A percentile compares a stretch with the other conserved stretches of the same genome.
phyloP scores from a whole-genome alignment of 2,113 vertebrate genomes.

The Megaceryle maxima region DNA sequence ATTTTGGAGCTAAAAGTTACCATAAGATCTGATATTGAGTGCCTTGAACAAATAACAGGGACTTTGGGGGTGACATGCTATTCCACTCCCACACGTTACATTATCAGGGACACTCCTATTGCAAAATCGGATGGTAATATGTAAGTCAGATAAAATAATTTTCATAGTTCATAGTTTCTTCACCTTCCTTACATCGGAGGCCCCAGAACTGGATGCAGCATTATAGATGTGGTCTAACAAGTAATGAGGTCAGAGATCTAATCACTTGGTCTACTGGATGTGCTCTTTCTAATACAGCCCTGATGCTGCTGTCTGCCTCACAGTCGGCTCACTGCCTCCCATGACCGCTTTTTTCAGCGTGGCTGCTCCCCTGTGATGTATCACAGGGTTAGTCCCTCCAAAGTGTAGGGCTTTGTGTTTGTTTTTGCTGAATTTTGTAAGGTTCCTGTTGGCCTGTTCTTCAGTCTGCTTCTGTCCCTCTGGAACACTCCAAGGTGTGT shows the following conservation, averaged over 20 bases:
- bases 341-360: rapidly evolving
- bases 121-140: background rate
- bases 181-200: background rate
- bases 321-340: background rate
- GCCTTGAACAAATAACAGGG: background rate
- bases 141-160: background rate
- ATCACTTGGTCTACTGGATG: background rate
- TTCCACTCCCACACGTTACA: background rate
- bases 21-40: background rate
- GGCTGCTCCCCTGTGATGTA: background rate
- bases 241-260: background rate
- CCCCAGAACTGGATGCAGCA: background rate
- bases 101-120: too few relatives aligned
- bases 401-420: background rate
- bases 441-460: background rate
- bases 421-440: background rate
- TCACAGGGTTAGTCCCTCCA: rapidly evolving
- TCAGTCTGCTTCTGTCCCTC: background rate
- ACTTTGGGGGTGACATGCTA: background rate
- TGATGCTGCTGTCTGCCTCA: rapidly evolving
- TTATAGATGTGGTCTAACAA: background rate
- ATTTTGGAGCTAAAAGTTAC: background rate
- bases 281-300: background rate
- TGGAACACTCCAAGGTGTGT: background rate
- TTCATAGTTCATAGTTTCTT: background rate